Evolutionary conservation across 2,888 invertebrate genomes (phyloP).

Genomic region (Carabus problematicus): DNA sequence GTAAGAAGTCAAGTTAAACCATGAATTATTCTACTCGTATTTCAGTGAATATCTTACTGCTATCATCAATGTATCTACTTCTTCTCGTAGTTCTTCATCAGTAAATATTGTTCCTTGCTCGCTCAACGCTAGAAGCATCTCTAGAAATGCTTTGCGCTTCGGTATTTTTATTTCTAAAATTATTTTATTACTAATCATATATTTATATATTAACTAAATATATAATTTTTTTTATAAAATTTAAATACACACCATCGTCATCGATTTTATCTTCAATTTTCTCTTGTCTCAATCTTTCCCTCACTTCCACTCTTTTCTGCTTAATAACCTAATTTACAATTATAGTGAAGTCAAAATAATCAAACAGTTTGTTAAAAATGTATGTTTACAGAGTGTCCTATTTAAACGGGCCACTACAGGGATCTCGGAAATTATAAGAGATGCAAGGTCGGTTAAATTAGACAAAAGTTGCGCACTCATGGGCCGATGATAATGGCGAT

Average conservation of each 20-base stretch:
- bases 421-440: no score
- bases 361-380: no score
- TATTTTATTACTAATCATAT: not conserved
- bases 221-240: conserved; percentile 47
- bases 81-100: conserved; percentile 64
- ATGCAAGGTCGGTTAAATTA: no score
- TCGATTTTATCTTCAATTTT: conserved; percentile 47
- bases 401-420: no score
- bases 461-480: no score
- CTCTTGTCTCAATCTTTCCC: not conserved
- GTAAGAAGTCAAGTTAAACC: not conserved
- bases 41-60: conserved; percentile 59
- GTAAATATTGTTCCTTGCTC: conserved; percentile 62
- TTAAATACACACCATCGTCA: not conserved
- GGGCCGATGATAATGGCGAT: no score
- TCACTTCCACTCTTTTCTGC: conserved; percentile 55
- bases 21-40: not conserved
- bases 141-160: conserved; percentile 61
- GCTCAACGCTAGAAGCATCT: conserved; percentile 61
- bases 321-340: conserved; percentile 51
- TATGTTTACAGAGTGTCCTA: no score
- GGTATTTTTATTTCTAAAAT: conserved; percentile 42
- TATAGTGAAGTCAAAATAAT: no score
- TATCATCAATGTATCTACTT: conserved; percentile 64
- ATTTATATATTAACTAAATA: not conserved